phyloP scores from a whole-genome alignment of 2,113 vertebrate species.

The Butorides virescens region DNA sequence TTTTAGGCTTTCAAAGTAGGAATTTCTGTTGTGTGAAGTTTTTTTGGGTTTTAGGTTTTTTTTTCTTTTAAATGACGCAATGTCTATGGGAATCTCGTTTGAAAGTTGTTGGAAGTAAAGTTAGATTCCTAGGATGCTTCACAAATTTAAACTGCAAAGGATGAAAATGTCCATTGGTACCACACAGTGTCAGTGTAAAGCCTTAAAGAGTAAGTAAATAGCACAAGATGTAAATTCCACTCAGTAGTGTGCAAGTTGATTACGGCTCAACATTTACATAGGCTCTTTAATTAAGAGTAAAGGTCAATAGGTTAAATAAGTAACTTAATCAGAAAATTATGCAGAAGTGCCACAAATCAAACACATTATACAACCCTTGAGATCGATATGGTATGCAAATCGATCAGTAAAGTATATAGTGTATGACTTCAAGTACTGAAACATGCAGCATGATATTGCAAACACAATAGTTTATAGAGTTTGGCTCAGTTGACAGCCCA shows the following conservation, averaged over 20 bases:
- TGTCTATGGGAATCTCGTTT: neutral
- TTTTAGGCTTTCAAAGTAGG: neutral
- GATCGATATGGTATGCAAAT: slow-evolving; percentile 82
- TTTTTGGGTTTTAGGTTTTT: no score
- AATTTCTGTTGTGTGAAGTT: neutral
- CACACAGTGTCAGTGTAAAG: slow-evolving; percentile 3
- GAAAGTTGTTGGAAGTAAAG: neutral
- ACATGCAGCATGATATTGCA: slow-evolving; percentile 18
- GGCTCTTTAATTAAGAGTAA: slow-evolving; percentile 80
- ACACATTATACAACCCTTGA: slow-evolving; percentile 73
- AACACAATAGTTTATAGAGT: slow-evolving; percentile 36
- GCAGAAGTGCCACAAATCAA: slow-evolving; percentile 79
- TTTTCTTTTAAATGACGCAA: neutral
- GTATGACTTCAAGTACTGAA: slow-evolving; percentile 53
- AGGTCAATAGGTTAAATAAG: slow-evolving; percentile 86
- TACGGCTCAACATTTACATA: slow-evolving; percentile 79
- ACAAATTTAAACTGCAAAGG: neutral
- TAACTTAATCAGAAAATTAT: slow-evolving; percentile 84
- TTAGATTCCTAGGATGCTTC: neutral
- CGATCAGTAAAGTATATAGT: slow-evolving; percentile 65
- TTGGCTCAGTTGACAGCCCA: neutral
- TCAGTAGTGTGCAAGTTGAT: slow-evolving; percentile 70
- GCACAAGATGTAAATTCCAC: slow-evolving; percentile 54
- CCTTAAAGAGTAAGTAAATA: neutral
- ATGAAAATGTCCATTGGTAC: neutral